Evolutionary conservation across 2,113 vertebrate genomes (phyloP).

Genomic region (Chaenocephalus aceratus): DNA sequence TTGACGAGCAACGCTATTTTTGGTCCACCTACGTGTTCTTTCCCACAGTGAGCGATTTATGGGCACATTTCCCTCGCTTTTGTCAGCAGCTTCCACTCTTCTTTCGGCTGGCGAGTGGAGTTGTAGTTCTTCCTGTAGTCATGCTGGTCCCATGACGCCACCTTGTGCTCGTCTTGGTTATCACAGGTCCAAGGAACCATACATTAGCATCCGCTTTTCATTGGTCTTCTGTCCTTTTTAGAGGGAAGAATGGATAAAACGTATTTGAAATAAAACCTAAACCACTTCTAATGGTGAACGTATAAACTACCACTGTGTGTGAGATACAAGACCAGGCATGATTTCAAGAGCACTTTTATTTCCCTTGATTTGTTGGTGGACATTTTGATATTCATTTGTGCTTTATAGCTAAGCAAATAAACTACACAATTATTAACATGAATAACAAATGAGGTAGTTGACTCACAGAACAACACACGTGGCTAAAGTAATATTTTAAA

Average conservation of each 20-base stretch:
- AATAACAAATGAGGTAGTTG: background rate
- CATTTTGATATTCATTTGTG: background rate
- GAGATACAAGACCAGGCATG: background rate
- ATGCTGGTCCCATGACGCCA: constrained; percentile 18
- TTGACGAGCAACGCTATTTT: background rate
- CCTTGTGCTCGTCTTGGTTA: constrained; percentile 39
- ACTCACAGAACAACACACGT: no score
- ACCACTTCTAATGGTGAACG: no score
- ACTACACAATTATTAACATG: background rate
- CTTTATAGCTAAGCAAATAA: background rate
- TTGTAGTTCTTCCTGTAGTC: background rate
- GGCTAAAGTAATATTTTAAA: background rate
- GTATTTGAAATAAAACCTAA: background rate
- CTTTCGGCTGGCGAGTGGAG: background rate
- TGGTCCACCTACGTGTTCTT: background rate
- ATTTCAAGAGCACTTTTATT: background rate
- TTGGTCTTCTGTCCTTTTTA: background rate
- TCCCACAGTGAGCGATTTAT: background rate
- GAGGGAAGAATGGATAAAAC: background rate
- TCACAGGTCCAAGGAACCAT: background rate
- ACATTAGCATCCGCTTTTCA: background rate
- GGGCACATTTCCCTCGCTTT: background rate
- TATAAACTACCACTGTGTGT: background rate
- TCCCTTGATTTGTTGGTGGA: background rate
- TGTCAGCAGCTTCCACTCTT: constrained; percentile 1